A percentile compares a stretch with the other conserved stretches of the same genome.
These are phyloP conservation scores for Brienomyrus brachyistius DNA, from an alignment of 2,113 vertebrate species.

Conservation along the genomic window DNA sequence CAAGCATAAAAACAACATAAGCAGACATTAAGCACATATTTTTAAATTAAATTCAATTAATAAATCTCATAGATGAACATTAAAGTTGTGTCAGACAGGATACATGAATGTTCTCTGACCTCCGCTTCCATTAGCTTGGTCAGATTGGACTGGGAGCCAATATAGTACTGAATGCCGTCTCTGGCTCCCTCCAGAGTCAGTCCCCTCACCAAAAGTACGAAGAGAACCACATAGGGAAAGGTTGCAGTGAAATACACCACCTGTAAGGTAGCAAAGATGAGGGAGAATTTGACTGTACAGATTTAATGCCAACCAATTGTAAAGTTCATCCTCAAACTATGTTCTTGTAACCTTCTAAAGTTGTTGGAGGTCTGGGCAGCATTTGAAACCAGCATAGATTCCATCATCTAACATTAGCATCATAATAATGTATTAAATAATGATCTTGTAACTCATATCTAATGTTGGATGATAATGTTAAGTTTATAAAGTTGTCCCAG, in stretches of 20 bases:
- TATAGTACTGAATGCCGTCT: constrained; percentile 84
- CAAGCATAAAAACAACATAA: neutral
- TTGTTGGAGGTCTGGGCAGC: neutral
- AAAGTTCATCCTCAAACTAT: neutral
- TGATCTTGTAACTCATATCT: neutral
- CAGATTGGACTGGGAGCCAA: constrained; percentile 80
- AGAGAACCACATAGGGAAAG: constrained; percentile 81
- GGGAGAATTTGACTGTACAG: neutral
- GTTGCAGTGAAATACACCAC: constrained; percentile 92
- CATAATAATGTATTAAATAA: neutral
- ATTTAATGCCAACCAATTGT: neutral
- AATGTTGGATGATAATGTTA: neutral
- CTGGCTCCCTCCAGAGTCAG: constrained; percentile 81
- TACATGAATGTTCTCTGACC: constrained; percentile 52
- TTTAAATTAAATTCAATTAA: neutral
- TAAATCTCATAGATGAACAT: neutral
- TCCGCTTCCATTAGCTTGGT: constrained; percentile 79
- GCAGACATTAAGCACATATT: neutral
- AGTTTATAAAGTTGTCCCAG: neutral
- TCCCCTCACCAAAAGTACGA: constrained; percentile 81
- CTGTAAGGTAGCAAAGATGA: constrained; percentile 51
- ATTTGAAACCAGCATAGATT: neutral
- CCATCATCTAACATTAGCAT: neutral
- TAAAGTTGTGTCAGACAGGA: neutral
- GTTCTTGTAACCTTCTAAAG: neutral